Percentiles rank a stretch among this genome's conserved stretches.
Conservation (phyloP, 2,797 vertebrate genomes). For the Oophaga sylvatica region DNA sequence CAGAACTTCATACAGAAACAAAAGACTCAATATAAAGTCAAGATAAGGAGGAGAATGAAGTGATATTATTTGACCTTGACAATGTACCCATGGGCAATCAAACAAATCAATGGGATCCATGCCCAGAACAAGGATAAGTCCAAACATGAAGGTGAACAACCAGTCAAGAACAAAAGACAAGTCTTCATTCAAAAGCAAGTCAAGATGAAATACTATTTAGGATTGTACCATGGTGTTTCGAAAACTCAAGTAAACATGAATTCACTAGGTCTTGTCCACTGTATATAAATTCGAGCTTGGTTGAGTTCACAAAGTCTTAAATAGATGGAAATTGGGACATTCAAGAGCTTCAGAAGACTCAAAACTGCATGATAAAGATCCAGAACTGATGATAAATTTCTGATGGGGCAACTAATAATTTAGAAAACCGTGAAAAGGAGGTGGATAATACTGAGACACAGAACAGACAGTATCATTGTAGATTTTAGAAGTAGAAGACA, state of each 20-base stretch:
- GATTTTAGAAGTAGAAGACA: not conserved
- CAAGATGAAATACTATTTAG: not conserved
- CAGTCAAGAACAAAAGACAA: not conserved
- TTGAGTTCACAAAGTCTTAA: not conserved
- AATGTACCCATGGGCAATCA: not conserved
- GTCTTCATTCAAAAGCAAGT: not conserved
- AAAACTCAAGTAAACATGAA: not conserved
- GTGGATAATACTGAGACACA: not conserved
- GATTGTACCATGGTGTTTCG: not conserved
- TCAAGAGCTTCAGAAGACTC: too few relatives aligned
- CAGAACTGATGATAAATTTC: not conserved
- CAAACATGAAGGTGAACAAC: not conserved
- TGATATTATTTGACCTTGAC: not conserved
- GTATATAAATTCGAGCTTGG: not conserved
- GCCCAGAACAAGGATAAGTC: conserved; percentile 7
- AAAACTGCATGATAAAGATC: not conserved
- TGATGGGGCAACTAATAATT: not conserved
- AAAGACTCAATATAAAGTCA: conserved; percentile 7
- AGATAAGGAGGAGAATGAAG: conserved; percentile 17
- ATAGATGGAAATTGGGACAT: not conserved
- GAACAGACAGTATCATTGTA: not conserved
- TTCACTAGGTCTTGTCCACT: not conserved
- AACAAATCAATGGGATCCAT: not conserved
- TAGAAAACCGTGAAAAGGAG: not conserved
- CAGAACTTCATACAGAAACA: not conserved